phyloP scores from a whole-genome alignment of 2,797 vertebrate species.

The Myripristis jacobus region DNA sequence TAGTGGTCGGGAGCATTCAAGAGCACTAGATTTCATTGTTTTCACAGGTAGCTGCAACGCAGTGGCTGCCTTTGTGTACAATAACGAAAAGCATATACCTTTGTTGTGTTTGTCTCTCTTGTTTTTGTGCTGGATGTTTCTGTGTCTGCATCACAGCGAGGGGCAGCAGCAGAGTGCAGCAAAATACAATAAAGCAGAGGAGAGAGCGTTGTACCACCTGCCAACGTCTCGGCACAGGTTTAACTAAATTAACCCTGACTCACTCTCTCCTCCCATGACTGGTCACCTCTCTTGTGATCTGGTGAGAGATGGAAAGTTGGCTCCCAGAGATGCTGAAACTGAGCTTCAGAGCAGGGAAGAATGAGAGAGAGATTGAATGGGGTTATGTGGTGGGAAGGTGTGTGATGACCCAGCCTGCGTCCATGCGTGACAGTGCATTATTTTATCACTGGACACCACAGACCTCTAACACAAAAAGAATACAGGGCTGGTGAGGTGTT shows the following conservation, averaged over 20 bases:
- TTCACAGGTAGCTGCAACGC: constrained; percentile 45
- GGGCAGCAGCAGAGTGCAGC: constrained; percentile 5
- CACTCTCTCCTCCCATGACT: constrained; percentile 22
- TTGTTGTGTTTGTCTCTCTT: constrained; percentile 27
- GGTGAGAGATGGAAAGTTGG: constrained; percentile 60
- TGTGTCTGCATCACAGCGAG: constrained; percentile 4
- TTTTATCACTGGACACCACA: constrained; percentile 52
- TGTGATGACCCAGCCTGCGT: constrained; percentile 73
- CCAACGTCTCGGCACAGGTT: constrained; percentile 37
- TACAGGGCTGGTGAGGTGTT: constrained; percentile 39
- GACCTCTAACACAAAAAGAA: constrained; percentile 57
- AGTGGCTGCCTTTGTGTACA: constrained; percentile 35
- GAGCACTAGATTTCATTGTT: constrained; percentile 40
- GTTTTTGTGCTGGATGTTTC: constrained; percentile 12
- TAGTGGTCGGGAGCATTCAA: constrained; percentile 35
- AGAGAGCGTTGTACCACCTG: constrained; percentile 9
- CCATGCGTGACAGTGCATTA: constrained; percentile 75
- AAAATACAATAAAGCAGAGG: constrained; percentile 50
- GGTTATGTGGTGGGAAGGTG: constrained; percentile 66
- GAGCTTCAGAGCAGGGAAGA: constrained; percentile 45
- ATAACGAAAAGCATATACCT: constrained; percentile 47
- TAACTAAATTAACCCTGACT: constrained; percentile 71
- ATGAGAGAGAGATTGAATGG: constrained; percentile 68
- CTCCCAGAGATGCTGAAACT: constrained; percentile 41
- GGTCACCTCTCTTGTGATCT: constrained; percentile 32